Percentiles rank a stretch among this genome's conserved stretches.
Conservation (phyloP, 2,113 vertebrate genomes). For the Oncorhynchus clarkii region DNA sequence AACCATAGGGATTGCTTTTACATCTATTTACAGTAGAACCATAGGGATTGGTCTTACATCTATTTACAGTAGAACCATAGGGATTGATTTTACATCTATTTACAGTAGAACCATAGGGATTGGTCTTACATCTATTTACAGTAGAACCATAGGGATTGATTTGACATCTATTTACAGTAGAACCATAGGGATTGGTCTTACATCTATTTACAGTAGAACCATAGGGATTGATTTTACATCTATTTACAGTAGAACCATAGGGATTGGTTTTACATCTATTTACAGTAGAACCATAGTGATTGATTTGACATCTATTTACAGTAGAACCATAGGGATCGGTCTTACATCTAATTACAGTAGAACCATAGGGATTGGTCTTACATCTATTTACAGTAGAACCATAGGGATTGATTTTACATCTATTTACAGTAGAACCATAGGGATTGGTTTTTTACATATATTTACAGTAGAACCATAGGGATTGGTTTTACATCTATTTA, state of each 20-base stretch:
- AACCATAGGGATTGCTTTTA: not conserved
- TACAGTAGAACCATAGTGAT: too few relatives aligned
- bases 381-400: not conserved
- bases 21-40: not conserved
- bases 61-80: too few relatives aligned
- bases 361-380: not conserved
- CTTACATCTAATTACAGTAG: slow-evolving; percentile 12
- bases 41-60: slow-evolving; percentile 12
- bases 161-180: not conserved
- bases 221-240: slow-evolving; percentile 15
- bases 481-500: slow-evolving; percentile 7
- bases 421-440: too few relatives aligned
- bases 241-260: not conserved
- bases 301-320: slow-evolving; percentile 2
- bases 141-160: not conserved
- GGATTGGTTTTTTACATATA: slow-evolving; percentile 4
- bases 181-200: not conserved
- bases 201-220: not conserved
- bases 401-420: slow-evolving; percentile 7
- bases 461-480: too few relatives aligned
- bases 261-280: slow-evolving; percentile 8
- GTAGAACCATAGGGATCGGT: not conserved
- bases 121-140: slow-evolving; percentile 6
- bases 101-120: too few relatives aligned
- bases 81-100: not conserved